Evolutionary conservation across 2,888 invertebrate genomes (phyloP).

Genomic region (Thera obeliscata): DNA sequence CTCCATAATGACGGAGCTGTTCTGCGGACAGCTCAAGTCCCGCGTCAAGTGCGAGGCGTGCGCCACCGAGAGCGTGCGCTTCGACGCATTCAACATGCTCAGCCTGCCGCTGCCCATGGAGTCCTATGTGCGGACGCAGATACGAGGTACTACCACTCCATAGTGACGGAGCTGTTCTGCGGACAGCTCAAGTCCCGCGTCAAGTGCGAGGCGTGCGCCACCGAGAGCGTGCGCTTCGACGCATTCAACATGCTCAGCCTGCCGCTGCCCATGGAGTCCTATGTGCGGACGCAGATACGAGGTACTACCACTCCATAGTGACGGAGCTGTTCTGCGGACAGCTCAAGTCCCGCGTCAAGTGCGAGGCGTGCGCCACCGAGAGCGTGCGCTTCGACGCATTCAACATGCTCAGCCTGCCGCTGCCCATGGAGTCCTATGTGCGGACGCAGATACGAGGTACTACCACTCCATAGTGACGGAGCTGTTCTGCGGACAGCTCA

Average conservation of each 20-base stretch:
- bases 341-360: slow-evolving; percentile 93
- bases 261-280: slow-evolving; percentile 95
- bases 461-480: slow-evolving; percentile 94
- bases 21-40: slow-evolving; percentile 96
- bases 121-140: slow-evolving; percentile 86
- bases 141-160: slow-evolving; percentile 85
- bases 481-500: slow-evolving; percentile 95
- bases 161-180: slow-evolving; percentile 95
- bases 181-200: slow-evolving; percentile 96
- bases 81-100: slow-evolving; percentile 96
- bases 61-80: slow-evolving; percentile 92
- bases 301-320: slow-evolving; percentile 89
- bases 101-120: slow-evolving; percentile 96
- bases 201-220: slow-evolving; percentile 92
- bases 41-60: slow-evolving; percentile 93
- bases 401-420: slow-evolving; percentile 93
- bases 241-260: slow-evolving; percentile 95
- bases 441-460: slow-evolving; percentile 57
- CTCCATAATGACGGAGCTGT: slow-evolving; percentile 94
- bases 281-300: slow-evolving; percentile 76
- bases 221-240: slow-evolving; percentile 95
- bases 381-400: slow-evolving; percentile 97
- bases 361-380: slow-evolving; percentile 92
- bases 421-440: slow-evolving; percentile 95
- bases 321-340: slow-evolving; percentile 97